Evolutionary conservation across 1,140 invertebrate species (phyloP), one percentile per base, ranked within the genome.

Genomic region (Anagrus nilaparvatae): DNA sequence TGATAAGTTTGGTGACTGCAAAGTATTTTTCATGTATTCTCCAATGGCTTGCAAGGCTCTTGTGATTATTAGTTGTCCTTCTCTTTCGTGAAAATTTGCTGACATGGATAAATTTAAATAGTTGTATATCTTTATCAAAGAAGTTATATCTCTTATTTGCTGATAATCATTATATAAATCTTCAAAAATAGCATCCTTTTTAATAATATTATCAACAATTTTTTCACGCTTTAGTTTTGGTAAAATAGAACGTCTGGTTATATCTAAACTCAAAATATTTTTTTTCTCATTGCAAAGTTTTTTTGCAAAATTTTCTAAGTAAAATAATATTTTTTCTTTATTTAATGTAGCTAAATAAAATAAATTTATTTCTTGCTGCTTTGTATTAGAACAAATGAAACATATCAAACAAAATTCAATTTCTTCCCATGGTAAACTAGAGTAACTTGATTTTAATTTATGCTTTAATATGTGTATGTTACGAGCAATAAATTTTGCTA

Each of bases 261-360:
- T 19, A 28, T 13, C 21, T n/a, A 14, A 23, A 20, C 19, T 16
- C 31, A 23, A 10, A 20, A 31, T 21, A 3, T n/a, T 31, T 17
- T 30, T 23, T 31, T 30, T 29, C n/a, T 20, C 13, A 14, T 10
- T 16, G 4, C 25, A 10, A 6, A 32, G 20, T 41, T 16, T 24
- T 16, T 33, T 41, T 24, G 29, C 39, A 41, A 41, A 41, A 25
- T 18, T 39, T 4, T 5, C 16, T 30, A 39, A 39, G 21, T 41
- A 16, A 13, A 21, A 8, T 1, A 40, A 3, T 13, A 40, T 30
- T 29, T 21, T 40, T 12, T 12, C 1, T 3, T 19, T 30, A 21
- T 8, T 30, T n/a, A 40, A 21, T 10, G 18, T 16, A 20, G 19
- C 38, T 21, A 17, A 19, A 21, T 40, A 30, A 30, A 40, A 40